A percentile compares a stretch with the other conserved stretches of the same genome.
These are phyloP conservation scores for Scolopax bukidnonensis DNA, from an alignment of 2,797 vertebrate species.

Conservation along the genomic window DNA sequence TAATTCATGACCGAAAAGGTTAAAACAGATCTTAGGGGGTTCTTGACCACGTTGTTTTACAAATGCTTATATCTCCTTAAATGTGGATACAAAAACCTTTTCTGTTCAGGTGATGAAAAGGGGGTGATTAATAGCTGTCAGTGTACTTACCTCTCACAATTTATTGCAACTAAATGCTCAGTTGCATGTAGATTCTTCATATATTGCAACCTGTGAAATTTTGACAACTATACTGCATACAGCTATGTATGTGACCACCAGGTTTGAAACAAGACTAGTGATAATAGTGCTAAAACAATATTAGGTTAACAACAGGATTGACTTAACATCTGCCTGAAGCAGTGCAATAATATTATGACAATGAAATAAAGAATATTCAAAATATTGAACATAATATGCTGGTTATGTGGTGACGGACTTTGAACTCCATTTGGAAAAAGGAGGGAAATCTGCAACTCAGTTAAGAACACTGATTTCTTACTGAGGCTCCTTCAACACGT, in stretches of 20 bases:
- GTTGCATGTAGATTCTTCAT: not conserved
- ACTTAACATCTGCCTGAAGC: not conserved
- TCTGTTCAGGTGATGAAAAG: not conserved
- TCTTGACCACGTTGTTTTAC: not conserved
- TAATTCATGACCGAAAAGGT: not conserved
- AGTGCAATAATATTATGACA: not conserved
- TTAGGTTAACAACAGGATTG: not conserved
- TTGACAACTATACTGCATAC: not conserved
- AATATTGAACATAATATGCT: not conserved
- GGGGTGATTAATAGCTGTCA: not conserved
- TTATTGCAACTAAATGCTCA: not conserved
- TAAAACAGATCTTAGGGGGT: not conserved
- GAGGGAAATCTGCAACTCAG: not conserved
- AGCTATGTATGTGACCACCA: fast-evolving
- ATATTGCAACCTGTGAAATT: not conserved
- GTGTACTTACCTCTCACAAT: not conserved
- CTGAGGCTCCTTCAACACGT: not conserved
- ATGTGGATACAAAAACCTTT: not conserved
- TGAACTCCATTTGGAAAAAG: not conserved
- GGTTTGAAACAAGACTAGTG: not conserved
- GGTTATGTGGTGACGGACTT: not conserved
- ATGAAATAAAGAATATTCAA: not conserved
- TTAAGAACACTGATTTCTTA: not conserved
- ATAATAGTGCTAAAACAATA: not conserved
- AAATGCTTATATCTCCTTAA: not conserved